Percentiles rank a stretch among this genome's conserved stretches.
Evolutionary conservation across 2,888 invertebrate species (phyloP).

Genomic region (Osedax frankpressi): DNA sequence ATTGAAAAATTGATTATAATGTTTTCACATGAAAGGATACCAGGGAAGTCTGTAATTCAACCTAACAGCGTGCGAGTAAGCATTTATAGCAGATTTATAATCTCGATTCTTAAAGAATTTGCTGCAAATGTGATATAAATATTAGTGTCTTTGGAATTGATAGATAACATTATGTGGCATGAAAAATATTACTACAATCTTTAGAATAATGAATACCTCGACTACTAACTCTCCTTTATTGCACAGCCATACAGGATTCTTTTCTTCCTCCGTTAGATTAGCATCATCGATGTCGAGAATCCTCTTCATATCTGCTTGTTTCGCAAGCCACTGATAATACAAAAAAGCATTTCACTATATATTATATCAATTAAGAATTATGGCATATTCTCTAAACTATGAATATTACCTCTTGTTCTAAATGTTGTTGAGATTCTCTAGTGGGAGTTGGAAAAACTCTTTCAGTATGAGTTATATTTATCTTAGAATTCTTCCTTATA

Average conservation of each 20-base stretch:
- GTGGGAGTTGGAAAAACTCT: constrained; percentile 69
- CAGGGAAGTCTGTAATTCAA: constrained; percentile 60
- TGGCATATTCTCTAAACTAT: not conserved
- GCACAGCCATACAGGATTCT: constrained; percentile 67
- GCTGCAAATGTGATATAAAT: constrained; percentile 41
- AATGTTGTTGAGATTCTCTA: constrained; percentile 35
- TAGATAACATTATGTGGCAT: too few species aligned
- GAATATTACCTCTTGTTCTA: constrained; percentile 55
- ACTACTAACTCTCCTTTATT: constrained; percentile 61
- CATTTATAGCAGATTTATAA: constrained; percentile 67
- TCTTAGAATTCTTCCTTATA: constrained; percentile 51
- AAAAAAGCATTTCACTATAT: not conserved
- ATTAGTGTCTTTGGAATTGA: too few species aligned
- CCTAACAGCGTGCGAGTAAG: constrained; percentile 65
- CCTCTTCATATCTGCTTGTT: constrained; percentile 62
- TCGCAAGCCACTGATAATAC: constrained; percentile 56
- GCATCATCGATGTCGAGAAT: constrained; percentile 58
- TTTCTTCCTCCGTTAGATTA: constrained; percentile 55
- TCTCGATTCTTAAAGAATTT: constrained; percentile 63
- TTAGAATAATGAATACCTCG: too few species aligned
- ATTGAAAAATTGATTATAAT: too few species aligned
- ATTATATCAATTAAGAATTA: not conserved
- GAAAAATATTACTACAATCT: too few species aligned
- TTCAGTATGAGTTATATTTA: constrained; percentile 61
- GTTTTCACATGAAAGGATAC: too few species aligned